A percentile compares a stretch with the other conserved stretches of the same genome.
These are phyloP conservation scores for Hepsetus odoe DNA, from an alignment of 2,113 vertebrate genomes.

Conservation along the genomic window DNA sequence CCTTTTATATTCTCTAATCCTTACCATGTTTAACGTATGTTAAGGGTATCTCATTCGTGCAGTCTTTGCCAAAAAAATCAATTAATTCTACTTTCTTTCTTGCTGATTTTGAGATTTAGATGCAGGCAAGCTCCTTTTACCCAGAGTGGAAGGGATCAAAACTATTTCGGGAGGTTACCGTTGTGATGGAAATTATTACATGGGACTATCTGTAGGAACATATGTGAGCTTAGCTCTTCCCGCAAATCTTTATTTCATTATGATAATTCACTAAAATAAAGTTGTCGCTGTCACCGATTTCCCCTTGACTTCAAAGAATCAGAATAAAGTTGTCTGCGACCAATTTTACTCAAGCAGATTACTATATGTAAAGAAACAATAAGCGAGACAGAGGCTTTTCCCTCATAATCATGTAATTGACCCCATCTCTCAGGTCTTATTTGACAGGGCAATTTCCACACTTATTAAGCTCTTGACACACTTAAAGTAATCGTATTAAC, in stretches of 20 bases:
- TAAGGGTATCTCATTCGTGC: not conserved
- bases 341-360: constrained; percentile 78
- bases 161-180: constrained; percentile 62
- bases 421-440: constrained; percentile 75
- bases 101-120: constrained; percentile 38
- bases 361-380: constrained; percentile 82
- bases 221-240: constrained; percentile 74
- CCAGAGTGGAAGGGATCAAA: constrained; percentile 59
- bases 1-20: constrained; percentile 40
- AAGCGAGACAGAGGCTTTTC: constrained; percentile 68
- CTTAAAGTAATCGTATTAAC: constrained; percentile 84
- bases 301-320: constrained; percentile 67
- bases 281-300: constrained; percentile 78
- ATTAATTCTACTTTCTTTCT: constrained; percentile 4
- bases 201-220: constrained; percentile 69
- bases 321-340: constrained; percentile 74
- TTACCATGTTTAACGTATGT: constrained; percentile 17
- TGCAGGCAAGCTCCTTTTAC: constrained; percentile 26
- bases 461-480: constrained; percentile 85
- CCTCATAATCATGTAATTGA: constrained; percentile 78
- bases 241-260: constrained; percentile 77
- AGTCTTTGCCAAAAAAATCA: constrained; percentile 19
- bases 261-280: constrained; percentile 76
- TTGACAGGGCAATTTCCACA: constrained; percentile 85
- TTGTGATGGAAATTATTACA: constrained; percentile 67